phyloP scores from a whole-genome alignment of 2,888 invertebrate genomes.

The Brachylomia viminalis region DNA sequence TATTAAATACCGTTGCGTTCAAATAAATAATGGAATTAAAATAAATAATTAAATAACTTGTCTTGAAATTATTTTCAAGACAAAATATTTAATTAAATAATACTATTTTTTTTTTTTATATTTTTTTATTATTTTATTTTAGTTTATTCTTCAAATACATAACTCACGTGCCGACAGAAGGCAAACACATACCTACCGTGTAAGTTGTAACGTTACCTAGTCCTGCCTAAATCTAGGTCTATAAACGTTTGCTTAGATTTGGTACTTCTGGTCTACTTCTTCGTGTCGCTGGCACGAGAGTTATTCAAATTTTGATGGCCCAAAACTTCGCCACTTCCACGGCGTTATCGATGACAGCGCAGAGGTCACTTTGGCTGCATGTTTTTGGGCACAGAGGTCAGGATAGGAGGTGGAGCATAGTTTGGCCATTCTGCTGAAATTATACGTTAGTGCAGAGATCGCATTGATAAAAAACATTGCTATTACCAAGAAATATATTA shows the following conservation, averaged over 20 bases:
- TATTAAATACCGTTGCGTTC: too few relatives aligned
- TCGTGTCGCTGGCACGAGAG: not conserved
- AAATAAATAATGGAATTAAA: too few relatives aligned
- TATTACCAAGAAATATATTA: not conserved
- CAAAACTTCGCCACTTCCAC: not conserved
- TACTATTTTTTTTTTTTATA: too few relatives aligned
- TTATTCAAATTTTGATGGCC: too few relatives aligned
- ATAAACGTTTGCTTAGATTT: not conserved
- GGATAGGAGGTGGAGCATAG: not conserved
- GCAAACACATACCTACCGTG: not conserved
- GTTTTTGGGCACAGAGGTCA: not conserved
- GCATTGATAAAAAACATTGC: not conserved
- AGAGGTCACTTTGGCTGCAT: not conserved
- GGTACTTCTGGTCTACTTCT: not conserved
- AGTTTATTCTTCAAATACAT: constrained; percentile 11
- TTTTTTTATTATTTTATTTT: too few relatives aligned
- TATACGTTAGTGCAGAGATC: not conserved
- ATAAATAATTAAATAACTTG: too few relatives aligned
- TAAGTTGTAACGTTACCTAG: not conserved
- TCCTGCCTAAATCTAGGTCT: not conserved
- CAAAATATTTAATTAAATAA: too few relatives aligned
- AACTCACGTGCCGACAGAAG: not conserved
- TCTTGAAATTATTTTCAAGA: too few relatives aligned
- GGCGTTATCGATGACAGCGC: not conserved
- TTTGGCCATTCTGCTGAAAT: not conserved